Evolutionary conservation across 2,113 vertebrate genomes (phyloP), one percentile per base, ranked within the genome.

Genomic region (Ictalurus furcatus): DNA sequence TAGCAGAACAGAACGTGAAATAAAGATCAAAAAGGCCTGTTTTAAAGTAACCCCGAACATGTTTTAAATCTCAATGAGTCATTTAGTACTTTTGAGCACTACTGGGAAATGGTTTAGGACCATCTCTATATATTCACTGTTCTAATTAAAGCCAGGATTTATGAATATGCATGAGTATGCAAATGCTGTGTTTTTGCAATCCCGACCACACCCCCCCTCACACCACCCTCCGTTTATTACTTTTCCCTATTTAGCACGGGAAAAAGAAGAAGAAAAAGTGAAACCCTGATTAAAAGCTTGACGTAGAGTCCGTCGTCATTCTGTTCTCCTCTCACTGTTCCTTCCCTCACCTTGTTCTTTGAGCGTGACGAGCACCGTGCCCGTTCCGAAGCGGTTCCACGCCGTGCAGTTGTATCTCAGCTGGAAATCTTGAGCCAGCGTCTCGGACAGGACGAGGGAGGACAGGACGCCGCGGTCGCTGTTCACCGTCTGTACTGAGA

Each of bases 391-490:
- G 44, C 96, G 96, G 93, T 98, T 98, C 92, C 96, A 96, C 1
- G 97, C 97, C 1, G 96, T 98, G 93, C 97, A 98, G 94, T 98
- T 98, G 95, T 97, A 98, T 79, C 94, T 94, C 40, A 93, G 92
- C 84, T 94, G 93, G 87, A 97, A 98, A 92, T 98, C 97, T 0
- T 95, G 94, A 0, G 95, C 95, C 87, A 95, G 94, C 0, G 97
- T 97, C 84, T 96, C 96, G 0, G 97, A 96, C 48, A 98, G 96
- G 91, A 97, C 95, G 54, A 98, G 94, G 17, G 97, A 96, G 0
- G 97, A 98, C 63, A 97, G 67, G 19, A 97, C 94, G 0, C 96
- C 96, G 0, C 92, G 93, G 59, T 95, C 94, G 2, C 93, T 96
- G 92, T 93, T 93, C 1, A 94, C 93, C 0, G 96, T 97, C 95